Conservation (phyloP, 2,888 invertebrate species). For the Caenorhabditis angaria region DNA sequence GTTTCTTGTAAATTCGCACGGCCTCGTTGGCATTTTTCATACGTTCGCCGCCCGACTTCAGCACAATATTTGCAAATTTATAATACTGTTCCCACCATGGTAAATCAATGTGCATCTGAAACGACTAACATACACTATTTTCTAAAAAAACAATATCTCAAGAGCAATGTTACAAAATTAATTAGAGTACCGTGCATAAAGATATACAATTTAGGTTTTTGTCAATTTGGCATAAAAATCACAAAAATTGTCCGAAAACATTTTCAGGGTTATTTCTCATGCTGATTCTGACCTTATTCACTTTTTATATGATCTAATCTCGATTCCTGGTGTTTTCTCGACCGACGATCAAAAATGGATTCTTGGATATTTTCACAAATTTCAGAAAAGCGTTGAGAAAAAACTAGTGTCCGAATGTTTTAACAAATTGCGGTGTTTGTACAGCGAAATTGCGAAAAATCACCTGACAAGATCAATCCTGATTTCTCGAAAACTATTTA, state of each 20-base stretch:
- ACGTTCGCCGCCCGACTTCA: constrained; percentile 1
- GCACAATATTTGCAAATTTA: constrained; percentile 11
- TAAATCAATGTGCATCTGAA: constrained; percentile 21
- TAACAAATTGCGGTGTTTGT: neutral
- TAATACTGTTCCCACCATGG: constrained; percentile 20
- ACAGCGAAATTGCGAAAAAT: neutral
- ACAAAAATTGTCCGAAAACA: too few relatives aligned
- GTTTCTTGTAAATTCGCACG: constrained; percentile 11
- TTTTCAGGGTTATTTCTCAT: too few relatives aligned
- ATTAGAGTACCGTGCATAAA: too few relatives aligned
- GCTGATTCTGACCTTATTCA: too few relatives aligned
- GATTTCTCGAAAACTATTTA: neutral
- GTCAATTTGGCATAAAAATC: too few relatives aligned
- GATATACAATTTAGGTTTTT: too few relatives aligned
- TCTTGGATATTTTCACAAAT: neutral
- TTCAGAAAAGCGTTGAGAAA: neutral
- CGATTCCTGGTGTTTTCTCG: too few relatives aligned
- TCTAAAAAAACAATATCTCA: constrained; percentile 3
- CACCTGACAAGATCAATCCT: neutral
- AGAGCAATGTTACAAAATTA: neutral
- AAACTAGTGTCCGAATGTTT: neutral
- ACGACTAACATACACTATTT: constrained; percentile 7
- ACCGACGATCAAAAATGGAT: neutral
- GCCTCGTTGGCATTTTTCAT: constrained; percentile 19
- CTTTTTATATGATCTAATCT: too few relatives aligned